Evolutionary conservation across 2,888 invertebrate genomes (phyloP).

Genomic region (Platycnemis pennipes): DNA sequence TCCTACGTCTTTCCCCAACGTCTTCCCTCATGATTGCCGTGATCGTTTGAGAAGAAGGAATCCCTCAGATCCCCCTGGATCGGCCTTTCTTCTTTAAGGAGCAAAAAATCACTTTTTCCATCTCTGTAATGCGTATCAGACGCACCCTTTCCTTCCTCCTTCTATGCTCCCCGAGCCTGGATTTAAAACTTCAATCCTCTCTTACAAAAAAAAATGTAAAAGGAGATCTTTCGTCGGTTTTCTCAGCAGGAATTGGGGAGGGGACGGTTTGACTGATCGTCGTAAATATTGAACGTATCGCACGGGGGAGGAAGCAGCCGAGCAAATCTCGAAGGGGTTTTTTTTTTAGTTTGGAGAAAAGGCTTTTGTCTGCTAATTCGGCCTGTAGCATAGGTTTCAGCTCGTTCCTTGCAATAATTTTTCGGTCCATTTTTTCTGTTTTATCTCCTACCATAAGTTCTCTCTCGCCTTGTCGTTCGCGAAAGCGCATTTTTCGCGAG

Average conservation of each 20-base stretch:
- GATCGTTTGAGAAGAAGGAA: constrained; percentile 14
- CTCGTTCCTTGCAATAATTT: background rate
- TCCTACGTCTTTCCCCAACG: background rate
- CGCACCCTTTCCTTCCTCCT: background rate
- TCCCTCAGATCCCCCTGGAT: background rate
- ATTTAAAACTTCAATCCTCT: constrained; percentile 36
- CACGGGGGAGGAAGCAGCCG: background rate
- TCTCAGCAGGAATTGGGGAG: constrained; percentile 2
- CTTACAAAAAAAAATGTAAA: background rate
- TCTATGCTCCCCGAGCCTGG: background rate
- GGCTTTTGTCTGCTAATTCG: constrained; percentile 31
- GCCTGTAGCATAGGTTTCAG: background rate
- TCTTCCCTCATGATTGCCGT: background rate
- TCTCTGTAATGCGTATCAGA: constrained; percentile 18
- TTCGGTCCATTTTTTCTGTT: background rate
- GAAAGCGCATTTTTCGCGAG: background rate
- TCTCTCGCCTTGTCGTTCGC: background rate
- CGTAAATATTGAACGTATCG: constrained; percentile 45
- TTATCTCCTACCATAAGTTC: background rate
- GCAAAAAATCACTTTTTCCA: constrained; percentile 37
- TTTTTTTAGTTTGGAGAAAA: too few relatives aligned
- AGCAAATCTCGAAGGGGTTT: background rate
- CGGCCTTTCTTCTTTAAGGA: constrained; percentile 42
- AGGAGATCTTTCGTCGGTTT: constrained; percentile 22
- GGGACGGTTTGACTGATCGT: constrained; percentile 37